Evolutionary conservation across 2,797 vertebrate species (phyloP).

Genomic region (Pterois miles): DNA sequence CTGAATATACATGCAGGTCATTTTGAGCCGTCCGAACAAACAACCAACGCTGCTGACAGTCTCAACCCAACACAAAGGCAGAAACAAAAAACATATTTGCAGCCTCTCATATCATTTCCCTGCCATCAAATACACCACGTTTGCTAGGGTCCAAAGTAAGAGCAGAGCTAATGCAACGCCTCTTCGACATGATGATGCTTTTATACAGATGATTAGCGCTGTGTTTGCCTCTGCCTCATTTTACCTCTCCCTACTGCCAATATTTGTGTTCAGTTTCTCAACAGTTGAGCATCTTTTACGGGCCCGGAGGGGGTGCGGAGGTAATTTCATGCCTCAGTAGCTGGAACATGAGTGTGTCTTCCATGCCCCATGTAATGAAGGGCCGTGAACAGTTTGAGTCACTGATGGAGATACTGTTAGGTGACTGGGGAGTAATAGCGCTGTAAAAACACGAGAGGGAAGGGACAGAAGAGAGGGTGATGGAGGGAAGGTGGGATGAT

Average conservation of each 20-base stretch:
- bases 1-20: background rate
- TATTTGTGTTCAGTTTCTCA: conserved; percentile 43
- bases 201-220: conserved; percentile 13
- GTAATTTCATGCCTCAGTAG: conserved; percentile 72
- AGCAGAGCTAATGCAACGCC: background rate
- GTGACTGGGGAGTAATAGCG: conserved; percentile 31
- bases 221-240: background rate
- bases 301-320: conserved; percentile 27
- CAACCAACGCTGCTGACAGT: background rate
- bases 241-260: background rate
- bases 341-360: conserved; percentile 46
- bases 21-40: background rate
- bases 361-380: conserved; percentile 23
- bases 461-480: background rate
- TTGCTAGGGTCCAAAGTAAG: background rate
- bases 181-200: background rate
- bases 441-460: conserved; percentile 22
- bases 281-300: conserved; percentile 16
- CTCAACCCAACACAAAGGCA: background rate
- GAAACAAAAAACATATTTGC: no score
- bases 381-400: conserved; percentile 25
- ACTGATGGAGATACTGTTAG: conserved; percentile 36
- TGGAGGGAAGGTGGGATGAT: background rate
- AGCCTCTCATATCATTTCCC: background rate
- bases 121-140: background rate